Evolutionary conservation across 1,140 invertebrate species (phyloP), one percentile per base, ranked within the genome.

Genomic region (Plutomurus gul): DNA sequence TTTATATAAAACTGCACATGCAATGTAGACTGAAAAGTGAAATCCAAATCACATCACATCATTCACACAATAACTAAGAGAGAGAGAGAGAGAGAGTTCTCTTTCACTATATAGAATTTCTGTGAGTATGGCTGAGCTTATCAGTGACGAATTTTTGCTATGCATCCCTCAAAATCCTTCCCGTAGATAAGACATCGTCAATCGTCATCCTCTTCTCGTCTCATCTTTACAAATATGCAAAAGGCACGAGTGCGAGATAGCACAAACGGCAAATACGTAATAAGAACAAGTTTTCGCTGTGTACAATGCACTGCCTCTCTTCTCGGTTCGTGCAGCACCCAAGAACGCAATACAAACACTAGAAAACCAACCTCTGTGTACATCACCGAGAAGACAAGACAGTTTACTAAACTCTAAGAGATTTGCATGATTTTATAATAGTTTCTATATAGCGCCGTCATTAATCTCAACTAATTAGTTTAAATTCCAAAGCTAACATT

Each of bases 391-490:
- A 43, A 43, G 40, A 10, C 40, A 43, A 10, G 40, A 43, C 40
- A 8, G n/a, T 43, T 43, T n/a, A 43, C n/a, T 43, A 10, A n/a
- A n/a, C 40, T n/a, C 40, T n/a, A 8, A 10, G 40, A n/a, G n/a
- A n/a, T n/a, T n/a, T n/a, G n/a, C n/a, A n/a, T n/a, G 39, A 43
- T 43, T 43, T 43, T 1, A 13, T 43, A 13, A 43, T 43, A 13
- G 39, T 43, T 3, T 43, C n/a, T 2, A 1, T 10, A 1, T 56
- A 18, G 49, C 18, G 22, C 49, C 3, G 22, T 72, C 70, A 72
- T 72, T 72, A 40, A 72, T 72, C 39, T 40, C 70, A 72, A 22
- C 70, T 72, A 72, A 72, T 72, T 72, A 72, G 70, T 72, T 72
- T n/a, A 37, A 40, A 72, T 72, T 72, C 70, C 70, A 40, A 18